These are phyloP conservation scores for Acleris sparsana DNA, from an alignment of 2,888 invertebrate genomes.

Conservation along the genomic window DNA sequence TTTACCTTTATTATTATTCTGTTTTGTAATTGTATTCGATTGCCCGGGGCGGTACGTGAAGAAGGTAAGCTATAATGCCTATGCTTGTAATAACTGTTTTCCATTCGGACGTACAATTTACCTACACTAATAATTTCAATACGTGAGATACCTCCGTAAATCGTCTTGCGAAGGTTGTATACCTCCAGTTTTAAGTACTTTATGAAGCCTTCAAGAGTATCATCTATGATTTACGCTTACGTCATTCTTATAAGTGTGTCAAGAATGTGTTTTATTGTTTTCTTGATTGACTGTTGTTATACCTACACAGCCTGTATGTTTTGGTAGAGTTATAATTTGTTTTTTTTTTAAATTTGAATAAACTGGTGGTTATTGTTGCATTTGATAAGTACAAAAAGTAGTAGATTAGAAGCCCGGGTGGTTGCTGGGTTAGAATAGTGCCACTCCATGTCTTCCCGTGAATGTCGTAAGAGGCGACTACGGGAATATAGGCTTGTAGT, in stretches of 20 bases:
- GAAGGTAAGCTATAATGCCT: not conserved
- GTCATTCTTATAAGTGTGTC: not conserved
- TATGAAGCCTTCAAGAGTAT: conserved; percentile 4
- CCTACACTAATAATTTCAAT: conserved; percentile 19
- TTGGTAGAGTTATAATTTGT: too few species aligned
- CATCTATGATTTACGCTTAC: conserved; percentile 9
- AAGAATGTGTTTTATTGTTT: too few species aligned
- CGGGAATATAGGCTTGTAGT: too few species aligned
- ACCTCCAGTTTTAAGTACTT: not conserved
- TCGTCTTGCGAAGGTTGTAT: conserved; percentile 23
- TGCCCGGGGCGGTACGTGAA: conserved; percentile 8
- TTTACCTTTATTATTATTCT: not conserved
- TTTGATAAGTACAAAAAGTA: too few species aligned
- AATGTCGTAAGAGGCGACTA: too few species aligned
- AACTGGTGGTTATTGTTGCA: too few species aligned
- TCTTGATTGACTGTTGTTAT: too few species aligned
- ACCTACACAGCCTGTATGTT: too few species aligned
- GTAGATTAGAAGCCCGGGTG: too few species aligned
- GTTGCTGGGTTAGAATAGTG: too few species aligned
- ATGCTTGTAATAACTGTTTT: conserved; percentile 14
- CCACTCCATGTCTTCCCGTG: too few species aligned
- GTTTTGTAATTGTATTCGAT: not conserved
- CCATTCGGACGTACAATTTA: conserved; percentile 10
- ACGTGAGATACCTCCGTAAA: conserved; percentile 18
- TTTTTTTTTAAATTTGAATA: too few species aligned